Conservation (phyloP, 2,797 vertebrate species). For the Manis javanica region DNA sequence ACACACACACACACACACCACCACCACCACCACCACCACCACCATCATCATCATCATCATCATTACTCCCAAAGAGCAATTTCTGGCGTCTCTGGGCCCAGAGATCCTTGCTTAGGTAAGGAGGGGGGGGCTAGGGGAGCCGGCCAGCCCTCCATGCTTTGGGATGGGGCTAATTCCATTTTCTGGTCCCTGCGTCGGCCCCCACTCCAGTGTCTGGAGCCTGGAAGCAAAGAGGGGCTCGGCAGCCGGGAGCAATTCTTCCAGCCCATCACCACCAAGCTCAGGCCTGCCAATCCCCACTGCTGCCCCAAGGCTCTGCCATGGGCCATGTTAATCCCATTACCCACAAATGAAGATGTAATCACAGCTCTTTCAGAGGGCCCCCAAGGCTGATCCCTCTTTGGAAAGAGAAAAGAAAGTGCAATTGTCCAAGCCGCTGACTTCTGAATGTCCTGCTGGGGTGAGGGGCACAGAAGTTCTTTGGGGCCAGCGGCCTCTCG, state of each 20-base stretch:
- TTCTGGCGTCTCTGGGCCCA: constrained; percentile 82
- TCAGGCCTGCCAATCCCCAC: constrained; percentile 89
- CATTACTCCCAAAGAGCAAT: constrained; percentile 83
- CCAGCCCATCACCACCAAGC: neutral
- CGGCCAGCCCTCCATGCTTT: constrained; percentile 70
- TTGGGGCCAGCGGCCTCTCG: neutral
- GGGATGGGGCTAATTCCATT: constrained; percentile 73
- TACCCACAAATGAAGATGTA: constrained; percentile 93
- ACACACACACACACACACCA: neutral
- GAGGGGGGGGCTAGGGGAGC: constrained; percentile 86
- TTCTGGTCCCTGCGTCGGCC: constrained; percentile 64
- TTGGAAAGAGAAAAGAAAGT: constrained; percentile 81
- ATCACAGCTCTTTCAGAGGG: constrained; percentile 87
- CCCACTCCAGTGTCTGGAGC: neutral
- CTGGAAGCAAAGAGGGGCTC: constrained; percentile 50
- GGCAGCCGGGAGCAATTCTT: constrained; percentile 79
- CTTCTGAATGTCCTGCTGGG: constrained; percentile 85
- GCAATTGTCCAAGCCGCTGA: constrained; percentile 84
- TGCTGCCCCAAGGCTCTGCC: constrained; percentile 87
- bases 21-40: neutral
- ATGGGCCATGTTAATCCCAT: constrained; percentile 91
- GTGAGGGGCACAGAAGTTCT: constrained; percentile 56
- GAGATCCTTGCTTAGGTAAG: constrained; percentile 89
- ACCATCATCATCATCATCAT: constrained; percentile 70
- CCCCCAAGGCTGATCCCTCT: constrained; percentile 87